These are phyloP conservation scores for Halcyon badia DNA, from an alignment of 2,797 vertebrate species.

Conservation along the genomic window DNA sequence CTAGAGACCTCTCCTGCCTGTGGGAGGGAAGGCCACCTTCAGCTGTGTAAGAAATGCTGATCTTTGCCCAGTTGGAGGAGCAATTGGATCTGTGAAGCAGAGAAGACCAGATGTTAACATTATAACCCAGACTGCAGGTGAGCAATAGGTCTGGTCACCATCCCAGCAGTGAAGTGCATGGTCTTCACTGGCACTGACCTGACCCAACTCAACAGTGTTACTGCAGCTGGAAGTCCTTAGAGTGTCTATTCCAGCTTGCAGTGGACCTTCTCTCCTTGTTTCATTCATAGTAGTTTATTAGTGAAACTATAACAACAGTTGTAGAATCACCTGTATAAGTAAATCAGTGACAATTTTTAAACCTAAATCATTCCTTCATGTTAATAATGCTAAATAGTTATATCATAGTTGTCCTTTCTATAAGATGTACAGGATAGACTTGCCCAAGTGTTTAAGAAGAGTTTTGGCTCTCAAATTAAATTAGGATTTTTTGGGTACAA, in stretches of 20 bases:
- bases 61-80: background rate
- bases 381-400: background rate
- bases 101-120: background rate
- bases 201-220: background rate
- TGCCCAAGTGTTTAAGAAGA: background rate
- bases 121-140: background rate
- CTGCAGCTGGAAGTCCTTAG: background rate
- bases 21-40: rapidly evolving
- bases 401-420: background rate
- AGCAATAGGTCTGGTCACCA: background rate
- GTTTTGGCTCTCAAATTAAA: background rate
- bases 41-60: background rate
- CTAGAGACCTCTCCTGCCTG: background rate
- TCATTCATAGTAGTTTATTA: background rate
- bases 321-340: background rate
- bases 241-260: background rate
- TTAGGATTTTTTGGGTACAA: background rate
- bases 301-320: background rate
- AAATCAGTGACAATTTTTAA: background rate
- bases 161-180: background rate
- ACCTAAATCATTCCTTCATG: background rate
- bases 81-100: background rate
- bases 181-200: background rate
- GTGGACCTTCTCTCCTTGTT: background rate
- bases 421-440: background rate